A percentile compares a stretch with the other conserved stretches of the same genome.
Conservation (phyloP, 2,113 vertebrate species). For the Lepisosteus osseus region DNA sequence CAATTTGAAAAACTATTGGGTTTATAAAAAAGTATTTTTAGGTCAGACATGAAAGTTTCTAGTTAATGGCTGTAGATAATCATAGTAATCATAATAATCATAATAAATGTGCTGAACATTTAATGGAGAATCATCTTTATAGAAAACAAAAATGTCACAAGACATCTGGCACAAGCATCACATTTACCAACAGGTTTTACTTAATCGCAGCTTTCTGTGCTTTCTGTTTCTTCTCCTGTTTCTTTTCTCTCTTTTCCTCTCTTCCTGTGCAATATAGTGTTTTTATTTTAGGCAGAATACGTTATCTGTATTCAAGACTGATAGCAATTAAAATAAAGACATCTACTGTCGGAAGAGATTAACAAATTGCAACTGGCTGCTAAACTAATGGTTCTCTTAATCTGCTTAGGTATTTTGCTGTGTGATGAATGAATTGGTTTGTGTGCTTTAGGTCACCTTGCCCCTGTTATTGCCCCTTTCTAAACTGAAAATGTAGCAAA, state of each 20-base stretch:
- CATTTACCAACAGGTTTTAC: no score
- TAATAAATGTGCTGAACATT: no score
- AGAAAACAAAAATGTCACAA: no score
- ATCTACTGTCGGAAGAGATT: slow-evolving; percentile 2
- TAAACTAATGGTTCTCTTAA: slow-evolving; percentile 1
- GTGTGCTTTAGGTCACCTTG: slow-evolving; percentile 24
- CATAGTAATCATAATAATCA: no score
- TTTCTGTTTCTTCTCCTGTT: neutral
- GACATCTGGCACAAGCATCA: no score
- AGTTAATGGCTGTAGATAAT: no score
- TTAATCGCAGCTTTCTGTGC: no score
- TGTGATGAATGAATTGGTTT: slow-evolving; percentile 10
- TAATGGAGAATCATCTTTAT: no score
- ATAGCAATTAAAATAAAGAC: slow-evolving; percentile 4
- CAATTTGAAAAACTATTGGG: no score
- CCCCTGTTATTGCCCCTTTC: neutral
- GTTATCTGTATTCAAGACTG: neutral
- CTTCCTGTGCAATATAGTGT: neutral
- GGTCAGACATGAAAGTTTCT: no score
- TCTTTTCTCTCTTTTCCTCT: neutral
- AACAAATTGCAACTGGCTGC: slow-evolving; percentile 1
- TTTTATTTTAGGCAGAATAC: neutral
- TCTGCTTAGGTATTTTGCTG: slow-evolving; percentile 12
- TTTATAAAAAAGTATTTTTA: no score
- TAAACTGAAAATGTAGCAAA: no score